Conservation (phyloP, 2,113 vertebrate genomes). For the Myrmecophaga tridactyla region DNA sequence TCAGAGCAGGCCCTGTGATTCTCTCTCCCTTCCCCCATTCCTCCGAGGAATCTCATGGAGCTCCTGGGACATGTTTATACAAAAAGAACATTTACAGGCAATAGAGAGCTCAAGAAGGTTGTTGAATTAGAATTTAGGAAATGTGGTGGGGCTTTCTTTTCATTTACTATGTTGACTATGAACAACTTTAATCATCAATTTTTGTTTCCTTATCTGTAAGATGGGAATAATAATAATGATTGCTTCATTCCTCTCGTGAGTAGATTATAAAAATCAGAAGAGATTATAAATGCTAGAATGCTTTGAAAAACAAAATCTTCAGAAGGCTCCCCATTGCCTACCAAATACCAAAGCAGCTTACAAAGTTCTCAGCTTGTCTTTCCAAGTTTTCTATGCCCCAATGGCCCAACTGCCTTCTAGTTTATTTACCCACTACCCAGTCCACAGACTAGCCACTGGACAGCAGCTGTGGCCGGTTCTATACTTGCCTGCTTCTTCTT, state of each 20-base stretch:
- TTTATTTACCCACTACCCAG: background rate
- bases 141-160: background rate
- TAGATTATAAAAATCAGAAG: slow-evolving; percentile 19
- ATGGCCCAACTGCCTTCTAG: background rate
- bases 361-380: background rate
- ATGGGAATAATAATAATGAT: background rate
- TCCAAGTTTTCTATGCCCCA: background rate
- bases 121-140: slow-evolving; percentile 22
- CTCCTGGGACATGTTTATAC: slow-evolving; percentile 38
- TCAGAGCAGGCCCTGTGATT: background rate
- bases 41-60: background rate
- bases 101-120: background rate
- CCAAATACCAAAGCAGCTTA: background rate
- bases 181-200: background rate
- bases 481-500: background rate
- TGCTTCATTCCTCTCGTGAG: background rate
- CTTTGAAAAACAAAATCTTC: background rate
- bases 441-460: background rate
- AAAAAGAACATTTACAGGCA: background rate
- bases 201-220: slow-evolving; percentile 39
- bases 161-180: background rate
- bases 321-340: background rate
- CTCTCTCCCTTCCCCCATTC: background rate
- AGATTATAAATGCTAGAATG: background rate
- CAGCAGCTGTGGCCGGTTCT: background rate